Percentiles rank a stretch among this genome's conserved stretches.
Evolutionary conservation across 1,140 invertebrate species (phyloP).

Genomic region (Rhyzopertha dominica): DNA sequence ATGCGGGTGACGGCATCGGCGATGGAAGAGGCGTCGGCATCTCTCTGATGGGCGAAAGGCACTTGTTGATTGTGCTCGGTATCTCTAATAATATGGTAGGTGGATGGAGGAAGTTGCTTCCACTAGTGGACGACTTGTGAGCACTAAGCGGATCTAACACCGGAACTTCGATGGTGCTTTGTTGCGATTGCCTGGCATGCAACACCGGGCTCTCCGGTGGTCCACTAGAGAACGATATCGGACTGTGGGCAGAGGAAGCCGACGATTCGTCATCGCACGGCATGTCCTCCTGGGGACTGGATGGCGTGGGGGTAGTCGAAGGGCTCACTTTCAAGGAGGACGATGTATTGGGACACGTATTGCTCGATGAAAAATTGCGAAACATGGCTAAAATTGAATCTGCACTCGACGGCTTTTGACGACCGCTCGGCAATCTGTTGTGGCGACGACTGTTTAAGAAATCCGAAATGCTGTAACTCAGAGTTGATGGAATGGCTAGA

Average conservation of each 20-base stretch:
- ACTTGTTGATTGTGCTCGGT: constrained; percentile 62
- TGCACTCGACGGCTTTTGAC: constrained; percentile 60
- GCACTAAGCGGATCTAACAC: constrained; percentile 60
- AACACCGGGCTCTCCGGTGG: constrained; percentile 53
- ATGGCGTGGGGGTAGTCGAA: constrained; percentile 59
- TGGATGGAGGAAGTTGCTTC: constrained; percentile 57
- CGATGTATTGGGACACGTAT: constrained; percentile 49
- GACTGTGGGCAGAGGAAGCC: constrained; percentile 55
- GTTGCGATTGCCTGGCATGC: constrained; percentile 35
- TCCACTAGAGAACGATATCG: constrained; percentile 52
- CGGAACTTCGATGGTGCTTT: constrained; percentile 55
- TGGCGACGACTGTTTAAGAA: constrained; percentile 29
- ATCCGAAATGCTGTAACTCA: constrained; percentile 43
- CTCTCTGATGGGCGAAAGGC: constrained; percentile 68
- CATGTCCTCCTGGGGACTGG: constrained; percentile 63
- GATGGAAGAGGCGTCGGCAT: constrained; percentile 64
- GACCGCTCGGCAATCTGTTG: constrained; percentile 25
- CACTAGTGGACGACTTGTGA: constrained; percentile 50
- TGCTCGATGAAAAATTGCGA: constrained; percentile 57
- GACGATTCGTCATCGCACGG: constrained; percentile 58
- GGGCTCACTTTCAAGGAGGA: constrained; percentile 54
- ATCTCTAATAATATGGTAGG: constrained; percentile 68
- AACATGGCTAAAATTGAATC: constrained; percentile 73
- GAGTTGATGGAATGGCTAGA: constrained; percentile 46
- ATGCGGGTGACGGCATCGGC: constrained; percentile 61